A percentile compares a stretch with the other conserved stretches of the same genome.
Evolutionary conservation across 2,797 vertebrate species (phyloP).

Genomic region (Pseudomugil gertrudae): DNA sequence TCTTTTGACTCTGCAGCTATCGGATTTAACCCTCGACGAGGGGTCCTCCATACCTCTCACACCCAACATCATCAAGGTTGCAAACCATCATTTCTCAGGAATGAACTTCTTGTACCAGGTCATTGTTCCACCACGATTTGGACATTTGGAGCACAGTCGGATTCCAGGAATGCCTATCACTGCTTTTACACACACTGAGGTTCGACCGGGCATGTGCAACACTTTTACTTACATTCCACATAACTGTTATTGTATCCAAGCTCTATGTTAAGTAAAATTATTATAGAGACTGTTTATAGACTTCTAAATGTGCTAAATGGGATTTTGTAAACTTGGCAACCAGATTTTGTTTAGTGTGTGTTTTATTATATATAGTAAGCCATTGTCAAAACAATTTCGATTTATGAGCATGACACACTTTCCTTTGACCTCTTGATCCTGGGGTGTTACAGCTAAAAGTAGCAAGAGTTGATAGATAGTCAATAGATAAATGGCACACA

Average conservation of each 20-base stretch:
- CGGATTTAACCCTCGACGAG: slow-evolving; percentile 87
- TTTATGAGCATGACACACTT: too few species aligned
- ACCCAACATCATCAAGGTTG: slow-evolving; percentile 82
- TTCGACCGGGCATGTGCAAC: slow-evolving; percentile 45
- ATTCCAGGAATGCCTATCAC: slow-evolving; percentile 84
- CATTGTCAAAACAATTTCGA: neutral
- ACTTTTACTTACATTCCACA: neutral
- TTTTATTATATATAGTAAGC: neutral
- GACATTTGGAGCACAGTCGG: slow-evolving; percentile 85
- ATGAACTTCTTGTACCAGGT: slow-evolving; percentile 88
- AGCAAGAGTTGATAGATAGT: neutral
- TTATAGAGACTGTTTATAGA: neutral
- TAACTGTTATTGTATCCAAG: neutral
- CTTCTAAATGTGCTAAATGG: neutral
- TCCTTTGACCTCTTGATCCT: too few species aligned
- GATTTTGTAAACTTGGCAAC: neutral
- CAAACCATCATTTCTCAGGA: slow-evolving; percentile 83
- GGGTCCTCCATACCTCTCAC: slow-evolving; percentile 83
- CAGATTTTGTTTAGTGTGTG: neutral
- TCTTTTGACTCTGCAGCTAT: slow-evolving; percentile 64
- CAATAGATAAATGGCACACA: neutral
- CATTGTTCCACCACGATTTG: slow-evolving; percentile 81
- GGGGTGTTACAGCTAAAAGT: too few species aligned
- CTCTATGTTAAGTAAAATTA: neutral
- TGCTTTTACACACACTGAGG: slow-evolving; percentile 89